Base-by-base conservation (phyloP, 2,113 vertebrate species). In the Uropsilus gracilis region DNA sequence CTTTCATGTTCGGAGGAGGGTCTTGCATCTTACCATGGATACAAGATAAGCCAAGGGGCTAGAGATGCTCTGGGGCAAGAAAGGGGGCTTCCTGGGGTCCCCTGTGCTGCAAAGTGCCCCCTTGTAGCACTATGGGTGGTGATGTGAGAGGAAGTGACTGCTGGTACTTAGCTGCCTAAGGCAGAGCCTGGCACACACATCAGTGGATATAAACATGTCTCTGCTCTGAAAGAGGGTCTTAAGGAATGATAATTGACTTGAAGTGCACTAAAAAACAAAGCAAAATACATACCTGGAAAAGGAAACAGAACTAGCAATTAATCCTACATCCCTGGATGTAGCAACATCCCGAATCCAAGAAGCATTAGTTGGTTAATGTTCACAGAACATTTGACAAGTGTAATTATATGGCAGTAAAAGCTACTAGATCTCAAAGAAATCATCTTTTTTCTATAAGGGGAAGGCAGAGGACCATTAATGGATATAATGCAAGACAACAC, bases 121-220 rank as follows among this genome's bases (percentile, higher is more conserved):
- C 34, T 30, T 8, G 46, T 34, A 42, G 68, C 2, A 32, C 3
- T 3, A 37, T 5, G 6, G 7, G 37, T 20, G 12, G 12, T n/a
- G 30, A 5, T 3, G 28, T 4, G 8, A 16, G 32, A 5, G 68
- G 5, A 34, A 61, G 63, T 37, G 63, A 32, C 63, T 6, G 24
- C 28, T 18, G 32, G 22, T 22, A 1, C 18, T 17, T 10, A 30
- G 4, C 68, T 13, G 44, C 34, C 53, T 3, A 4, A 48, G 55
- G 42, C n/a, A 44, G 75, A 44, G 46, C 26, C 32, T 3, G 13
- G 50, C 12, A 30, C 32, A 28, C 13, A 28, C 6, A 11, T 24
- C 42, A 10, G 5, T 1, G 0, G 0, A 13, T 2, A 5, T 0
- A 10, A 5, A 7, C 0, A 1, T 0, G 1, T 14, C 44, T 44